Conservation (phyloP, 2,797 vertebrate genomes). For the Enteromius anoplus region DNA sequence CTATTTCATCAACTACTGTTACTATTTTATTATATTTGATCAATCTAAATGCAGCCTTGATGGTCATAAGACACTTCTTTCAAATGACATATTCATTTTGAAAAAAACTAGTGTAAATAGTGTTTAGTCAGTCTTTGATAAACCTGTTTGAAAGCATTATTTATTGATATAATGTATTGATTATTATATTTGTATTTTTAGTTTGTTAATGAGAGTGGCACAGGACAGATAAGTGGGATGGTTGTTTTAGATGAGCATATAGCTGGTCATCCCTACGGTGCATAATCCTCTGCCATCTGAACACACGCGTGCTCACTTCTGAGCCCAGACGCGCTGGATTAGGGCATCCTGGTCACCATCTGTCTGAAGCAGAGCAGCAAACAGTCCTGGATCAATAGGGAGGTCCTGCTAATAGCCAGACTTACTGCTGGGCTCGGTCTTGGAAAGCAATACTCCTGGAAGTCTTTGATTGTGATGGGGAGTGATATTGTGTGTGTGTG, state of each 20-base stretch:
- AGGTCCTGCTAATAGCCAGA: slow-evolving; percentile 41
- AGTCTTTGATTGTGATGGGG: slow-evolving; percentile 27
- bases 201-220: neutral
- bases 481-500: too few relatives aligned
- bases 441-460: slow-evolving; percentile 45
- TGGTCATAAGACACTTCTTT: neutral
- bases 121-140: neutral
- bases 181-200: neutral
- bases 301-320: neutral
- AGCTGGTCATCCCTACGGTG: slow-evolving; percentile 6
- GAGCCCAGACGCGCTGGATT: slow-evolving; percentile 50
- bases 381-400: slow-evolving; percentile 41
- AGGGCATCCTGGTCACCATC: slow-evolving; percentile 40
- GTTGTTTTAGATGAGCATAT: neutral
- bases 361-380: slow-evolving; percentile 31
- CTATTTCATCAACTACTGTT: neutral
- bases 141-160: neutral
- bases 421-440: slow-evolving; percentile 29
- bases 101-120: neutral
- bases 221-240: neutral
- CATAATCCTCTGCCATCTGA: slow-evolving; percentile 17
- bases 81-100: neutral
- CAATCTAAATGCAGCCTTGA: neutral
- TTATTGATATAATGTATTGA: neutral
- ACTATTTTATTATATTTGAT: neutral